phyloP scores from a whole-genome alignment of 2,797 vertebrate species.

The Esox masquinongy region DNA sequence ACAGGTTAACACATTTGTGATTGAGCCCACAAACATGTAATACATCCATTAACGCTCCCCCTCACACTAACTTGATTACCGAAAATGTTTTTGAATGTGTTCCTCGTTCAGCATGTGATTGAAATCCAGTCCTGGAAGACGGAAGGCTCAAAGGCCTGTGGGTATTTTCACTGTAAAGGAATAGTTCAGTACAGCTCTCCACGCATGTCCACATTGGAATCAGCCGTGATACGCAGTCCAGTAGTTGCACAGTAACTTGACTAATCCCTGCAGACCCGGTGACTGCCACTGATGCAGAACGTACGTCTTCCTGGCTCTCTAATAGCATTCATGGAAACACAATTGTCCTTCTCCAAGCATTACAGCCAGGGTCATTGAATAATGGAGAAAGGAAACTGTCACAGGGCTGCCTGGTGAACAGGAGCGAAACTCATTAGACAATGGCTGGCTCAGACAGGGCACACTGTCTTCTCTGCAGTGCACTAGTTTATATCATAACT shows the following conservation, averaged over 20 bases:
- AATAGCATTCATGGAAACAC: slow-evolving; percentile 14
- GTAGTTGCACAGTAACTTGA: not conserved
- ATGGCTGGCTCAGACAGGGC: not conserved
- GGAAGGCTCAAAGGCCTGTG: not conserved
- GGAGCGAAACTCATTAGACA: slow-evolving; percentile 2
- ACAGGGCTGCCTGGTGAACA: not conserved
- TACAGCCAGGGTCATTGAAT: slow-evolving; percentile 11
- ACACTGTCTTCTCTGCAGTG: not conserved
- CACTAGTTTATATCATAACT: too few species aligned
- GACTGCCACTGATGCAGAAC: not conserved
- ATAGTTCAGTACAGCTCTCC: not conserved
- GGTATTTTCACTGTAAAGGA: not conserved
- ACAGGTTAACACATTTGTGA: not conserved
- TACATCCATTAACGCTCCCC: too few species aligned
- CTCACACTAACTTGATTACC: not conserved
- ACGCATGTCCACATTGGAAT: not conserved
- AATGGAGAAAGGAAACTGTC: slow-evolving; percentile 4
- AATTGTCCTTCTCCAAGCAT: slow-evolving; percentile 11
- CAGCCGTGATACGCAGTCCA: not conserved
- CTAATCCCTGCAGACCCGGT: not conserved
- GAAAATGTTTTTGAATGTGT: not conserved
- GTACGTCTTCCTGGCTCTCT: not conserved
- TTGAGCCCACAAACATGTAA: not conserved
- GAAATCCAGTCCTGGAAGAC: not conserved
- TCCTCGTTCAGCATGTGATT: not conserved